A percentile compares a stretch with the other conserved stretches of the same genome.
Evolutionary conservation across 2,888 invertebrate genomes (phyloP).

Genomic region (Orthonychiurus folsomi): DNA sequence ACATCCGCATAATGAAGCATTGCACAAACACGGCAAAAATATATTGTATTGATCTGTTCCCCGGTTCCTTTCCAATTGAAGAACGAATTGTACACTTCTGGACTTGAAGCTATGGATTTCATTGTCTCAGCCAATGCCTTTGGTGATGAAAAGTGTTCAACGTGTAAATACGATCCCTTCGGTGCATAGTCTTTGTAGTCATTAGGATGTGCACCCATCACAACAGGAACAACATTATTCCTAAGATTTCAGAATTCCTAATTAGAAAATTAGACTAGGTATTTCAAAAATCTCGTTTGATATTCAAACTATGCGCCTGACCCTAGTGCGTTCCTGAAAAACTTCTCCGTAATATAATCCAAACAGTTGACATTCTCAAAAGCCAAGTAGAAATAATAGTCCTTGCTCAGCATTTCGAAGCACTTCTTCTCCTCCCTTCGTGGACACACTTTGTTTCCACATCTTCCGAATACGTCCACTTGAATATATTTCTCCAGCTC

Average conservation of each 20-base stretch:
- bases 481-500: slow-evolving; percentile 75
- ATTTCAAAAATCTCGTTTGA: no score
- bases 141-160: slow-evolving; percentile 33
- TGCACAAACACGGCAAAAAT: slow-evolving; percentile 33
- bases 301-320: slow-evolving; percentile 19
- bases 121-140: slow-evolving; percentile 48
- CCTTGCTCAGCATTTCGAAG: slow-evolving; percentile 29
- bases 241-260: no score
- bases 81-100: slow-evolving; percentile 46
- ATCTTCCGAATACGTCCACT: slow-evolving; percentile 85
- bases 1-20: slow-evolving; percentile 33
- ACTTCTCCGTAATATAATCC: slow-evolving; percentile 43
- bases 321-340: slow-evolving; percentile 41
- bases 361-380: slow-evolving; percentile 43
- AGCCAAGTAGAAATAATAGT: slow-evolving; percentile 43
- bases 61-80: slow-evolving; percentile 52
- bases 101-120: slow-evolving; percentile 46
- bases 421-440: slow-evolving; percentile 21
- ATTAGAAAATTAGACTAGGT: no score
- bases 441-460: slow-evolving; percentile 76
- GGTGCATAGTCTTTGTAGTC: slow-evolving; percentile 38
- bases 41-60: slow-evolving; percentile 27
- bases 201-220: slow-evolving; percentile 34
- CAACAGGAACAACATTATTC: slow-evolving; percentile 36
- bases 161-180: slow-evolving; percentile 33